Evolutionary conservation across 2,888 invertebrate species (phyloP), one percentile per base, ranked within the genome.

Genomic region (Apantesis nais): DNA sequence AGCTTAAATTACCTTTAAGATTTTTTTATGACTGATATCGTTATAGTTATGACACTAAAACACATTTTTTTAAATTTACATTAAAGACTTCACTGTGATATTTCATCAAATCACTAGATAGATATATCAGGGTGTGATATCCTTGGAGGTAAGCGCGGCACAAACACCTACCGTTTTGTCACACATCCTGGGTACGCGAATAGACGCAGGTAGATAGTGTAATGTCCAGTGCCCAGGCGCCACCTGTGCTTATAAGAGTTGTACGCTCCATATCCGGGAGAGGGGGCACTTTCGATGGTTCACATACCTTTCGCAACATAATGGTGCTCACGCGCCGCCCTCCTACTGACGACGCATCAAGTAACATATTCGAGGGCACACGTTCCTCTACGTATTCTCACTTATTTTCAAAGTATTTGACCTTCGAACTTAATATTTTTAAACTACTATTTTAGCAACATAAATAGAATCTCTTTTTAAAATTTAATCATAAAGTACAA

Each of bases 221-320:
- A 91, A 90, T 95, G 94, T 94, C 93, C 92, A 93, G 90, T 85
- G 84, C 84, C 83, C 87, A 88, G 92, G 87, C 89, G 88, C 88
- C 91, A 92, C 92, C 92, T 89, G 93, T 91, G 94, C 91, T 93
- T 95, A 94, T 95, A 95, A 93, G 90, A 92, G 93, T 90, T 92
- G 89, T 86, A 79, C 91, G 92, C 91, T 92, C 91, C 87, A 92
- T 86, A 92, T 92, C 92, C 91, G 90, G 89, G 86, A 92, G 93
- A 92, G 94, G 94, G 95, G 94, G 92, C 86, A 95, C 94, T 94
- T 93, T 94, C 95, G 91, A 93, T 94, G 94, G 92, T 90, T 92
- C 90, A 90, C 90, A 91, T 89, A 83, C 85, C 85, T 92, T 91
- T 92, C 94, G 92, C 91, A 94, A 90, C 83, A 86, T 86, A 86